phyloP scores from a whole-genome alignment of 2,888 invertebrate genomes.

The Rutpela maculata region DNA sequence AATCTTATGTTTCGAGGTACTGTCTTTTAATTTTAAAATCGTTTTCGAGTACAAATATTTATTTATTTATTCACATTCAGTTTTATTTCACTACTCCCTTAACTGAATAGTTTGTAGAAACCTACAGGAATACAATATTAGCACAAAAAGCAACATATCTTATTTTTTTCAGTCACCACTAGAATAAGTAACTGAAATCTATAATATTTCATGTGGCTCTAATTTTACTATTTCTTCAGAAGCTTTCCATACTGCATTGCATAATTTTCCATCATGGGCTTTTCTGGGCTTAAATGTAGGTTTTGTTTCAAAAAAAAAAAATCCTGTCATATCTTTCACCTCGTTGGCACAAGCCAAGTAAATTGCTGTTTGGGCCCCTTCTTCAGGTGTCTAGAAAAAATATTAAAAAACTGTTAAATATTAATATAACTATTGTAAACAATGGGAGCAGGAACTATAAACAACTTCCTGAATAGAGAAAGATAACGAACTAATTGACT shows the following conservation, averaged over 20 bases:
- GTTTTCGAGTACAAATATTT: too few species aligned
- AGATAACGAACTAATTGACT: too few species aligned
- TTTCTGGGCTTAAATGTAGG: conserved; percentile 35
- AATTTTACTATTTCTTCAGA: conserved; percentile 46
- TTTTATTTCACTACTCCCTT: too few species aligned
- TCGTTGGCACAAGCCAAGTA: conserved; percentile 46
- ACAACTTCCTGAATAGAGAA: too few species aligned
- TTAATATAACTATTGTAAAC: not conserved
- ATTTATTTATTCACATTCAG: too few species aligned
- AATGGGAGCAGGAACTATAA: too few species aligned
- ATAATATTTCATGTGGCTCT: conserved; percentile 24
- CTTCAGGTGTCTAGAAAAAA: conserved; percentile 45
- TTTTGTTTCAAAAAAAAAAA: conserved; percentile 39
- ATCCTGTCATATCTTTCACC: conserved; percentile 41
- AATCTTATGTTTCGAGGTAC: too few species aligned
- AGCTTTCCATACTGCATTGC: conserved; percentile 44
- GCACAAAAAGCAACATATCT: too few species aligned
- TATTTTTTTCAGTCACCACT: not conserved
- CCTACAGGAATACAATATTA: too few species aligned
- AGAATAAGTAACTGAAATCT: not conserved
- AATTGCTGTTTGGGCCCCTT: conserved; percentile 47
- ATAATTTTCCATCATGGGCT: conserved; percentile 30
- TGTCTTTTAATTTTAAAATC: too few species aligned
- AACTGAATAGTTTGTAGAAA: too few species aligned
- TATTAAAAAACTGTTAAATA: not conserved